phyloP scores from a whole-genome alignment of 2,797 vertebrate species.

The Anguilla anguilla region DNA sequence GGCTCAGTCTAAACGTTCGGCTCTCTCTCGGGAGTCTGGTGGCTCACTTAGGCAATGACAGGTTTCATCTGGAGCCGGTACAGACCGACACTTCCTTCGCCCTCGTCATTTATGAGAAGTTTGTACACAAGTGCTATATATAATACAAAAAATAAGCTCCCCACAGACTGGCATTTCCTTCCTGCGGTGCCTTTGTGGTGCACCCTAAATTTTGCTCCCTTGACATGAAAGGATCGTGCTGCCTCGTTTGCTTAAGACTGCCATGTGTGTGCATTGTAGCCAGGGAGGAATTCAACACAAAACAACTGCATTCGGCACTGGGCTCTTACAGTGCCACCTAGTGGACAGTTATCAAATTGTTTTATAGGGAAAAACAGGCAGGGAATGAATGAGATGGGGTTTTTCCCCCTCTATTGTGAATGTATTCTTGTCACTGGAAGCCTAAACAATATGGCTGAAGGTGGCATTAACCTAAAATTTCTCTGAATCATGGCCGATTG shows the following conservation, averaged over 20 bases:
- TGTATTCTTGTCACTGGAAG: not conserved
- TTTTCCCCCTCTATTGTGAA: not conserved
- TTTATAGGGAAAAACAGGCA: not conserved
- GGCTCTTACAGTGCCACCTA: conserved; percentile 41
- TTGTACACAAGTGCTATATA: conserved; percentile 42
- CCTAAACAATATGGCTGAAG: not conserved
- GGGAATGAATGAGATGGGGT: not conserved
- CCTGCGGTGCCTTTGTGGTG: conserved; percentile 36
- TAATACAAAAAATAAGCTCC: conserved; percentile 42
- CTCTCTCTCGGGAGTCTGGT: conserved; percentile 13
- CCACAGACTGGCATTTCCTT: conserved; percentile 53
- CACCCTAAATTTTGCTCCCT: conserved; percentile 25
- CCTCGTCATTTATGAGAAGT: conserved; percentile 33
- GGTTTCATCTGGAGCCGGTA: conserved; percentile 17
- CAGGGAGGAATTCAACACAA: conserved; percentile 21
- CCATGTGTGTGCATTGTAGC: conserved; percentile 15
- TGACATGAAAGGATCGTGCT: conserved; percentile 29
- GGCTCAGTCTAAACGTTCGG: not conserved
- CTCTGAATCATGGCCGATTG: not conserved
- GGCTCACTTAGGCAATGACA: not conserved
- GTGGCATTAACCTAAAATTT: not conserved
- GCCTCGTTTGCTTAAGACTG: conserved; percentile 22
- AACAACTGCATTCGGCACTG: conserved; percentile 14
- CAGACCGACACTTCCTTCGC: conserved; percentile 19
- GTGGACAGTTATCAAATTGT: conserved; percentile 26